Evolutionary conservation across 2,113 vertebrate genomes (phyloP).

Genomic region (Plestiodon gilberti): DNA sequence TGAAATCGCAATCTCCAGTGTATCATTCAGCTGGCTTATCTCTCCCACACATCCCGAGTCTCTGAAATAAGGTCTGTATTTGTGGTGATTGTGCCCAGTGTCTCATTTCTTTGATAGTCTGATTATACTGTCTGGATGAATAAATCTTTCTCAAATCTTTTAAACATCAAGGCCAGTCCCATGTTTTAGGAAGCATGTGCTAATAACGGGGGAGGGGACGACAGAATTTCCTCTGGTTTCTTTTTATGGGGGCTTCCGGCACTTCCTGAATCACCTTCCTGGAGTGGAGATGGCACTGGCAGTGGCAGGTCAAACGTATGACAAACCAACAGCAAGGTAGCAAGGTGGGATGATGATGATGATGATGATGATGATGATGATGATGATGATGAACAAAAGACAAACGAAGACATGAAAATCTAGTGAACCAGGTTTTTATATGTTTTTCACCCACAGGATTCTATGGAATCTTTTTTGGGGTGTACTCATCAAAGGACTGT

Average conservation of each 20-base stretch:
- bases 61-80: slow-evolving; percentile 27
- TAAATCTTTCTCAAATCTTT: slow-evolving; percentile 29
- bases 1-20: slow-evolving; percentile 24
- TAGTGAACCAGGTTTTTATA: no score
- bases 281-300: no score
- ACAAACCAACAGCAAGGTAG: no score
- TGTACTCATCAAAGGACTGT: no score
- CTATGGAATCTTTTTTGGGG: no score
- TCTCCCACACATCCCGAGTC: slow-evolving; percentile 15
- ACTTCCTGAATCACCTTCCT: neutral
- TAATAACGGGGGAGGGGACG: neutral
- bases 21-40: slow-evolving; percentile 6
- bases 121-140: slow-evolving; percentile 37
- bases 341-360: no score
- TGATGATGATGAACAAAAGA: no score
- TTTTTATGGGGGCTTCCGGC: neutral
- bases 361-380: no score
- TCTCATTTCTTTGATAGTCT: slow-evolving; percentile 23
- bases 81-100: slow-evolving; percentile 4
- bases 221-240: neutral
- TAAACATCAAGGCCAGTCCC: slow-evolving; percentile 15
- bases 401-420: no score
- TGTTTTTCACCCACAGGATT: no score
- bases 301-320: no score
- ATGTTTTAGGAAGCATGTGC: neutral